Base-by-base conservation (phyloP, 1,140 invertebrate genomes). In the Microplitis demolitor region DNA sequence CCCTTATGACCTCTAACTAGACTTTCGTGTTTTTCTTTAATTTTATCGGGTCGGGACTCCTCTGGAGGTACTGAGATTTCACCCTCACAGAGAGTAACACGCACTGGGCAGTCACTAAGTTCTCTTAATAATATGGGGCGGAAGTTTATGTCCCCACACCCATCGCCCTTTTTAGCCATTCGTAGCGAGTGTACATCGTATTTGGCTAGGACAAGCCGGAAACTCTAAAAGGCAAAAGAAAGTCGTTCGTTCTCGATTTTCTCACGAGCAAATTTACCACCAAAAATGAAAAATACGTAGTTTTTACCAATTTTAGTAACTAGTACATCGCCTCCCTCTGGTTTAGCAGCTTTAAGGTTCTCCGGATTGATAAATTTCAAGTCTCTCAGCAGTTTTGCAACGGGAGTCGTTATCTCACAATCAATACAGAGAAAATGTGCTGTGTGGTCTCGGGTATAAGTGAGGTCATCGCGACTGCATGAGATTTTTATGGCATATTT, bases 1-100 rank as follows among this genome's bases (percentile, higher is more conserved):
- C 72, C 68, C 9, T 74, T 74, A 39, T 73, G 74, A 4, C 68
- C 67, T 14, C 71, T 68, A 4, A 39, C 16, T 14, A 62, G 31
- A 50, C 70, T 70, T 3, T 34, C 33, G 14, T 73, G 62, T 33
- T 60, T 39, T 69, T 73, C 72, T 8, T 67, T 13, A 2, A 73
- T 73, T 9, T 69, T 73, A 64, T 63, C 50, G 4, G 24, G 35
- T 4, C 63, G 24, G 0, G 14, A 6, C 13, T 64, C 56, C 3
- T 63, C 45, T 8, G 39, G 51, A 13, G 66, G 72, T 24, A 62
- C 39, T 39, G 14, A 39, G 13, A 73, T 64, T 6, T 13, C 24
- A 3, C 72, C 72, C 4, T 63, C 33, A 34, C 66, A 63, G 13
- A 73, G 31, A 3, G 60, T 63, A n/a, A 63, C 39, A 5, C n/a